Conservation (phyloP, 2,113 vertebrate species). For the Cyanistes caeruleus region DNA sequence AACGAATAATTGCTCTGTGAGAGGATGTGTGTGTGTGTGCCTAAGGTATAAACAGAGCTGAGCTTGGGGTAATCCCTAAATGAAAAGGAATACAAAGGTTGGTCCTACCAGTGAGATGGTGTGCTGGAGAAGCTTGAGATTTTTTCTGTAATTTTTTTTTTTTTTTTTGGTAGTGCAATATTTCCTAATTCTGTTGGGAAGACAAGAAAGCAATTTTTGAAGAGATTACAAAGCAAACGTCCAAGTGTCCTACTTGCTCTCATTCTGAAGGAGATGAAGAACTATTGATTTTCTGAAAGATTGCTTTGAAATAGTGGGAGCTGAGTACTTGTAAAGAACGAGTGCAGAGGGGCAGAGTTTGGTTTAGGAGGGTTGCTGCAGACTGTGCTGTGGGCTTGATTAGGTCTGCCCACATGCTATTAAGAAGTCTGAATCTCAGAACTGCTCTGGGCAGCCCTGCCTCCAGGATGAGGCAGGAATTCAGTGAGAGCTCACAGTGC, state of each 20-base stretch:
- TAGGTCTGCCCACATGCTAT: constrained; percentile 53
- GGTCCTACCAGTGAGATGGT: background rate
- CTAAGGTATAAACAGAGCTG: constrained; percentile 38
- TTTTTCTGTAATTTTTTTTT: background rate
- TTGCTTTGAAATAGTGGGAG: constrained; percentile 69
- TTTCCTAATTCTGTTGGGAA: constrained; percentile 67
- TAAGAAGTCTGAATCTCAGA: constrained; percentile 32
- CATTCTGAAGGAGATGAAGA: constrained; percentile 68
- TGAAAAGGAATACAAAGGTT: constrained; percentile 29
- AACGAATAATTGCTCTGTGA: background rate
- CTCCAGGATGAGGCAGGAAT: constrained; percentile 4
- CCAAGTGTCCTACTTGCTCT: constrained; percentile 68
- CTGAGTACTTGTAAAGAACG: constrained; percentile 30
- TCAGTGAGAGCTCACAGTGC: background rate
- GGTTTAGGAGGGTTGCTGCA: constrained; percentile 19
- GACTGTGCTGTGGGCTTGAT: constrained; percentile 44
- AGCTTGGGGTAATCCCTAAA: constrained; percentile 38
- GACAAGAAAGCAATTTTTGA: constrained; percentile 70
- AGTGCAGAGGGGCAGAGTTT: constrained; percentile 52
- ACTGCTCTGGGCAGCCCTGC: background rate
- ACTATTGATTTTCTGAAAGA: constrained; percentile 71
- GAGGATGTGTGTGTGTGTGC: background rate
- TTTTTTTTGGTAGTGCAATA: constrained; percentile 8
- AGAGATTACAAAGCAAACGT: constrained; percentile 65
- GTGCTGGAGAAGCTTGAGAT: background rate